phyloP scores from a whole-genome alignment of 2,797 vertebrate genomes.

The Premnoplex brunnescens region DNA sequence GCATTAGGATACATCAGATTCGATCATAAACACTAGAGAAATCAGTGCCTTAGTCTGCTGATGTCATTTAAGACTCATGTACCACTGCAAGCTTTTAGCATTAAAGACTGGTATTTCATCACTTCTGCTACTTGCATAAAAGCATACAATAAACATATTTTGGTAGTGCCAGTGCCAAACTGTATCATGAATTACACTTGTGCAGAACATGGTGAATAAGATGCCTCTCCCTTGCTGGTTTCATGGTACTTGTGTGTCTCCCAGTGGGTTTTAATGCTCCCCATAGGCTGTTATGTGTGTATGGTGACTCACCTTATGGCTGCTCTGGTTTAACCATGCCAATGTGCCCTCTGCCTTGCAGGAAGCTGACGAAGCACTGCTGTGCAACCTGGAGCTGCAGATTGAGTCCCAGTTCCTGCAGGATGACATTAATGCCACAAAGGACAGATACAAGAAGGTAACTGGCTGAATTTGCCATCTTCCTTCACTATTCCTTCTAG shows the following conservation, averaged over 20 bases:
- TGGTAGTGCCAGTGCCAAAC: not conserved
- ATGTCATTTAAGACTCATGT: not conserved
- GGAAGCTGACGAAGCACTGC: slow-evolving; percentile 89
- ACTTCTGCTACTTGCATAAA: not conserved
- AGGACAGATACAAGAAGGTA: slow-evolving; percentile 95
- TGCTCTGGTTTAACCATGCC: not conserved
- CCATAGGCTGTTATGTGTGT: rapidly evolving
- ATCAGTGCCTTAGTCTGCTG: not conserved
- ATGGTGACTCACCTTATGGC: rapidly evolving
- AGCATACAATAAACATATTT: not conserved
- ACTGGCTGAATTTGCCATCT: not conserved
- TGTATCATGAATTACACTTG: not conserved
- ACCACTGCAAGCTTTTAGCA: not conserved
- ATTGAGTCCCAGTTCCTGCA: slow-evolving; percentile 94
- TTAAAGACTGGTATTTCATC: not conserved
- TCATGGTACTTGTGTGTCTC: not conserved
- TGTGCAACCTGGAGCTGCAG: slow-evolving; percentile 90
- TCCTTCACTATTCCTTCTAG: not conserved
- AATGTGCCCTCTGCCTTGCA: slow-evolving; percentile 46
- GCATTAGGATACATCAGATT: not conserved
- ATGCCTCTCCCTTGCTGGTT: not conserved
- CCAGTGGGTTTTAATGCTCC: not conserved
- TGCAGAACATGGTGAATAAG: not conserved
- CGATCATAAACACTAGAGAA: not conserved
- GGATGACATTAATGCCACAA: slow-evolving; percentile 90